These are phyloP conservation scores for Napeogenes inachia DNA, from an alignment of 2,888 invertebrate genomes.

Conservation along the genomic window DNA sequence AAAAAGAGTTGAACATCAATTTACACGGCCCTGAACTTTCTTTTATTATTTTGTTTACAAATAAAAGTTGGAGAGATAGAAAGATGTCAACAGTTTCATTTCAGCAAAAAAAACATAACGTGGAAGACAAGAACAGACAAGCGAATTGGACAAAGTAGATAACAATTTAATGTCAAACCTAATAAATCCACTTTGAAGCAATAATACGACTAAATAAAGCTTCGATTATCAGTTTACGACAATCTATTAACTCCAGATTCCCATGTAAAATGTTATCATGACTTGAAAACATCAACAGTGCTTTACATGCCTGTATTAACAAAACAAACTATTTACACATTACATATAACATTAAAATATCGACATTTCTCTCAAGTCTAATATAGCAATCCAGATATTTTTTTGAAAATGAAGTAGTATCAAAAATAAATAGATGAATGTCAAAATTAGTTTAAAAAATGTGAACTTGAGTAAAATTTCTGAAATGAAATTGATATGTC, in stretches of 20 bases:
- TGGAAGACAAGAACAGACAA: neutral
- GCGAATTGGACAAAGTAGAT: slow-evolving; percentile 10
- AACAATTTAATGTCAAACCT: slow-evolving; percentile 8
- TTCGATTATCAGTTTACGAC: slow-evolving; percentile 27
- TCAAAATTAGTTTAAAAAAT: neutral
- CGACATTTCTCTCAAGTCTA: slow-evolving; percentile 41
- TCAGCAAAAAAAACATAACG: neutral
- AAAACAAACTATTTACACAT: slow-evolving; percentile 68
- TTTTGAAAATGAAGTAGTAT: slow-evolving; percentile 20
- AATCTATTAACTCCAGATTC: slow-evolving; percentile 21
- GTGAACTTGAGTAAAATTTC: slow-evolving; percentile 33
- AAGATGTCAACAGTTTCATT: neutral
- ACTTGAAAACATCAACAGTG: slow-evolving; percentile 67
- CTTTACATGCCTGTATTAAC: slow-evolving; percentile 69
- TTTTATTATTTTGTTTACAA: neutral
- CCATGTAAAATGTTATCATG: slow-evolving; percentile 46
- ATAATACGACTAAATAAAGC: slow-evolving; percentile 24
- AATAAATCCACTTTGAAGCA: slow-evolving; percentile 13
- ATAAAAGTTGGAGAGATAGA: neutral
- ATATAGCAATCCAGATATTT: neutral
- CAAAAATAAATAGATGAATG: neutral
- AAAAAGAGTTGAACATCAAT: neutral
- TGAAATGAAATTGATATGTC: slow-evolving; percentile 58
- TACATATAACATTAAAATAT: slow-evolving; percentile 59
- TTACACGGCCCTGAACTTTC: neutral